A percentile compares a stretch with the other conserved stretches of the same genome.
phyloP scores from a whole-genome alignment of 2,113 vertebrate genomes.

The Collichthys lucidus region DNA sequence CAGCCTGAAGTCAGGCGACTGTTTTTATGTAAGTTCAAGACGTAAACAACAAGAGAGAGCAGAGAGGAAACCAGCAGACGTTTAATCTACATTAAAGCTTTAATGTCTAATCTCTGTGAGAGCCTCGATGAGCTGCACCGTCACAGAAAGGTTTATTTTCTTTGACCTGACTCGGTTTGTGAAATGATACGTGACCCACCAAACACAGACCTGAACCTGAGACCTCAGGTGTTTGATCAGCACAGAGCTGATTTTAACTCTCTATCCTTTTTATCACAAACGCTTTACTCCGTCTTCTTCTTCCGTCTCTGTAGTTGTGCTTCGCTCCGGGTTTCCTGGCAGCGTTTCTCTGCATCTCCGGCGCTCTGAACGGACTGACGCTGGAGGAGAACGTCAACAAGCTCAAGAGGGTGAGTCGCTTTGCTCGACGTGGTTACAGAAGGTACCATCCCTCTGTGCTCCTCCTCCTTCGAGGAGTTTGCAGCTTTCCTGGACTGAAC shows the following conservation, averaged over 20 bases:
- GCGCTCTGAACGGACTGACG: constrained; percentile 87
- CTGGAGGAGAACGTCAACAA: constrained; percentile 87
- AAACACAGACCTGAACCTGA: too few species aligned
- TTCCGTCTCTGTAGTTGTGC: constrained; percentile 76
- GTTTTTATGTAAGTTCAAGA: constrained; percentile 15
- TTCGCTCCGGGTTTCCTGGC: constrained; percentile 93
- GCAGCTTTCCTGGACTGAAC: background rate
- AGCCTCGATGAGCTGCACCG: too few species aligned
- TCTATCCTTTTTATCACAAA: background rate
- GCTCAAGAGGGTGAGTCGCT: constrained; percentile 85
- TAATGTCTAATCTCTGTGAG: too few species aligned
- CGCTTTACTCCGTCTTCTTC: background rate
- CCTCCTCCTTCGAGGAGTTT: background rate
- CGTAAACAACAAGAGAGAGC: background rate
- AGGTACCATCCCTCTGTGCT: background rate
- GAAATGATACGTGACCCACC: too few species aligned
- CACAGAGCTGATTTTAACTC: background rate
- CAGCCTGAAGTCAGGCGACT: background rate
- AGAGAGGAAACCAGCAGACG: background rate
- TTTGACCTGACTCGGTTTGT: background rate
- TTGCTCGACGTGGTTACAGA: background rate
- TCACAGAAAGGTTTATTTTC: background rate
- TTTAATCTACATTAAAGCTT: background rate
- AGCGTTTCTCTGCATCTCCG: constrained; percentile 87
- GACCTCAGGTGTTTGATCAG: too few species aligned